Evolutionary conservation across 1,140 invertebrate species (phyloP), one percentile per base, ranked within the genome.

Genomic region (Luehdorfia chinensis): DNA sequence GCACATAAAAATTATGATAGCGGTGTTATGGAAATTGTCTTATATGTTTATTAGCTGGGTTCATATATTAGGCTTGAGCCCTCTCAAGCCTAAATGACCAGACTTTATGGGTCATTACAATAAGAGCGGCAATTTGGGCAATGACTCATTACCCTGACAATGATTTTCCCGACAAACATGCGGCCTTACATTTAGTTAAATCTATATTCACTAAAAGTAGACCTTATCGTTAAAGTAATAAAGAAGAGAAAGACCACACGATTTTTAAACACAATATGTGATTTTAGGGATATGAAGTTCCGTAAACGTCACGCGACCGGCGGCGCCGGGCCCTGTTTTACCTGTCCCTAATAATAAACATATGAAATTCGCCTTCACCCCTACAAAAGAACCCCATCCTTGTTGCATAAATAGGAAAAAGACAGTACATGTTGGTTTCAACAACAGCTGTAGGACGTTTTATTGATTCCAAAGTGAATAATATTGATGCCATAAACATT

Each of bases 101-200:
- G 45, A 36, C 30, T 44, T 50, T 50, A 53, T 59, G 61, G 57
- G 34, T 60, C 57, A 57, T 54, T 55, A 54, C 31, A 56, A 56
- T 58, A 58, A 63, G 47, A 50, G 47, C 39, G 47, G 54, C 59
- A 63, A 66, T 66, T 71, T 60, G 50, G 58, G 62, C 54, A 60
- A 63, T 75, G 70, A 79, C 60, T 74, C 73, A 76, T 72, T 65
- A 63, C 54, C 47, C 61, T 63, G 53, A 69, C 73, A 78, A 69
- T 67, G 57, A 59, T 53, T 55, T 47, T 47, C 47, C n/a, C 27
- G 48, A 55, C 54, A 14, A 46, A 32, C 15, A 41, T 37, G 11
- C 34, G 50, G 30, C 4, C 5, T 39, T 44, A 31, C 56, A 31
- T 36, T 21, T 9, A 32, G 18, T 7, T 14, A 12, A 18, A 12